Evolutionary conservation across 2,888 invertebrate genomes (phyloP), one percentile per base, ranked within the genome.

Genomic region (Tineola bisselliella): DNA sequence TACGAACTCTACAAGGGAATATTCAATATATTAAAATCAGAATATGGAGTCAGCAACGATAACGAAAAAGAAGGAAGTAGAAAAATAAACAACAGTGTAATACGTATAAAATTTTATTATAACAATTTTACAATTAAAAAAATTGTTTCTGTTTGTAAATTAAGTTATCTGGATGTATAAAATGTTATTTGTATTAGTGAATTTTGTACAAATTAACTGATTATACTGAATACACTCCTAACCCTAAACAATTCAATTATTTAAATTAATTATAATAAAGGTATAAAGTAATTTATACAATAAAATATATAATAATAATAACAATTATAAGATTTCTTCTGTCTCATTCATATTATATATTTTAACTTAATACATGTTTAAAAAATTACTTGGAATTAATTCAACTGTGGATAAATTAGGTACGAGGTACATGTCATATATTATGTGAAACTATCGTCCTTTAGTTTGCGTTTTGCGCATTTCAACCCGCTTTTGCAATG

Each of bases 401-500:
- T n/a, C n/a, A n/a, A n/a, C n/a, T n/a, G n/a, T n/a, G n/a, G n/a
- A n/a, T n/a, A n/a, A n/a, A n/a, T n/a, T n/a, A n/a, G n/a, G n/a
- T n/a, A n/a, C n/a, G n/a, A n/a, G 6, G 25, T 25, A 25, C 25
- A 25, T 25, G 4, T 4, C 25, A 25, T 38, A 38, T 38, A 38
- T 38, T 38, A 11, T 1, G 33, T 17, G 11, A 60, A 70, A 80
- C 77, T 84, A 84, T 72, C 84, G 84, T 69, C 74, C 74, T 67
- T 86, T 87, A 5, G 78, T 68, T 66, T 83, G 83, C 61, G 65
- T 79, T 68, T 86, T 87, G 62, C 93, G 89, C 38, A 90, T 87
- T 79, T 93, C 94, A 66, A 95, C 93, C 67, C 95, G 89, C 67
- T 92, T 92, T 76, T 96, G 96, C 64, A 96, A 81, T 1, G 94